Evolutionary conservation across 2,797 vertebrate species (phyloP).

Genomic region (Urophycis tenuis): DNA sequence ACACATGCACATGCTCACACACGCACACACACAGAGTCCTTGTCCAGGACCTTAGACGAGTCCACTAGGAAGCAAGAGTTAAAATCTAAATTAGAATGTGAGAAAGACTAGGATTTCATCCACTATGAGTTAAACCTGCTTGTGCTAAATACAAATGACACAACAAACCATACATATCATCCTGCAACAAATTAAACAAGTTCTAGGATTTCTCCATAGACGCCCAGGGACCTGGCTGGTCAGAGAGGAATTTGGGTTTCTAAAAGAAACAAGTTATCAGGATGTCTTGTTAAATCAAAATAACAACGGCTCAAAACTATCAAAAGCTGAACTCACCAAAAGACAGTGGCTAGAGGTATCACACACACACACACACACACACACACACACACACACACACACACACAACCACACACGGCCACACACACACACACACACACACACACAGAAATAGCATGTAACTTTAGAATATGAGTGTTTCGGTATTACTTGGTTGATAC

Average conservation of each 20-base stretch:
- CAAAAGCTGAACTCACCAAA: background rate
- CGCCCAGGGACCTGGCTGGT: background rate
- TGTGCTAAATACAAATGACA: background rate
- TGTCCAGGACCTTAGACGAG: background rate
- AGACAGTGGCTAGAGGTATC: no score
- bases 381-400: background rate
- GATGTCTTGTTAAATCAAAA: slow-evolving; percentile 1
- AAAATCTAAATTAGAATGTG: background rate
- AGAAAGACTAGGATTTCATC: background rate
- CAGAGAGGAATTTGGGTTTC: background rate
- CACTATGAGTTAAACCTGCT: background rate
- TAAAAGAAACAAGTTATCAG: background rate
- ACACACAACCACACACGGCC: background rate
- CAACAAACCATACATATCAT: background rate
- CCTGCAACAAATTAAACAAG: background rate
- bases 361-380: background rate
- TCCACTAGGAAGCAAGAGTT: background rate
- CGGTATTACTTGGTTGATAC: background rate
- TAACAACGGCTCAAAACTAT: background rate
- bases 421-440: background rate
- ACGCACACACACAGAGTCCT: background rate
- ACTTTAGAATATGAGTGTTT: slow-evolving; percentile 2
- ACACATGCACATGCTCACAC: no score
- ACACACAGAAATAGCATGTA: background rate
- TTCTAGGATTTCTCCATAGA: background rate